Percentiles rank a stretch among this genome's conserved stretches.
Evolutionary conservation across 2,888 invertebrate genomes (phyloP).

Genomic region (Drosophila borborema): DNA sequence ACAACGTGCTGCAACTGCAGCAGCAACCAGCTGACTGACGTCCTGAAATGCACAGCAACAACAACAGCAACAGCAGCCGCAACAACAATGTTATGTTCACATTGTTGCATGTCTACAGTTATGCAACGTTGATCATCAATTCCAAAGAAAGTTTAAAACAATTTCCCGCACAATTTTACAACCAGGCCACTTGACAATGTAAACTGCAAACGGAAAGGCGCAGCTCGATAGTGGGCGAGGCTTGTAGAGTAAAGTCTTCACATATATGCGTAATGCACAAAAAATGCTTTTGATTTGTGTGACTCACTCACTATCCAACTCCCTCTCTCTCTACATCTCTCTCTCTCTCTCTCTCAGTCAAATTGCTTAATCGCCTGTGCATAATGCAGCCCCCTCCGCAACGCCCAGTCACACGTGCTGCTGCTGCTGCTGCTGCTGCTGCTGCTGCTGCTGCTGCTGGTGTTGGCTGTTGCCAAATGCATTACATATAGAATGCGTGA

Average conservation of each 20-base stretch:
- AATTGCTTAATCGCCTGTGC: slow-evolving; percentile 73
- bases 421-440: neutral
- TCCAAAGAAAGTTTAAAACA: slow-evolving; percentile 66
- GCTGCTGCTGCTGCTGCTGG: neutral
- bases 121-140: slow-evolving; percentile 62
- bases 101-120: slow-evolving; percentile 64
- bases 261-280: slow-evolving; percentile 49
- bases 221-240: neutral
- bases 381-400: slow-evolving; percentile 54
- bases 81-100: slow-evolving; percentile 55
- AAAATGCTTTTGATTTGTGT: slow-evolving; percentile 66
- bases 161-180: slow-evolving; percentile 66
- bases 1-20: slow-evolving; percentile 38
- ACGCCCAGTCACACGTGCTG: slow-evolving; percentile 23
- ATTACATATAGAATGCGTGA: slow-evolving; percentile 52
- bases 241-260: neutral
- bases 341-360: slow-evolving; percentile 7
- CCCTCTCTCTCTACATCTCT: neutral
- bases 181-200: slow-evolving; percentile 65
- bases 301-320: slow-evolving; percentile 4
- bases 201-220: slow-evolving; percentile 51
- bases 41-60: slow-evolving; percentile 22
- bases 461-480: slow-evolving; percentile 43
- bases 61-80: slow-evolving; percentile 12
- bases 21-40: slow-evolving; percentile 25